These are phyloP conservation scores for Hyperoplus immaculatus DNA, from an alignment of 2,797 vertebrate species.

Conservation along the genomic window DNA sequence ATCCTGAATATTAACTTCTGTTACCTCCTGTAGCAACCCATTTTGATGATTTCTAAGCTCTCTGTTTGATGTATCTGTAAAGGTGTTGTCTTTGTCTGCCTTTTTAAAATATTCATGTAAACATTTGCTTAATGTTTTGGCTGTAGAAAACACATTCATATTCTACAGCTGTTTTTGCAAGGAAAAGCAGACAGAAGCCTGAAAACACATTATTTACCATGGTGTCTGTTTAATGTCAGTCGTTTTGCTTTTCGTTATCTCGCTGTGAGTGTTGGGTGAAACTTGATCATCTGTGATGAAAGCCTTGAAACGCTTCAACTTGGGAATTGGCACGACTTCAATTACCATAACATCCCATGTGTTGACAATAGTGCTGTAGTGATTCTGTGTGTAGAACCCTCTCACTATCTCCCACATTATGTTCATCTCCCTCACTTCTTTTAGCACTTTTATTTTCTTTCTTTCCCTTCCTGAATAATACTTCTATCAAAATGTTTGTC, in stretches of 20 bases:
- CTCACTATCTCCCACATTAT: not conserved
- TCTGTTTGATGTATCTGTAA: constrained; percentile 19
- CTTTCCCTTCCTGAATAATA: not conserved
- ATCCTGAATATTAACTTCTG: not conserved
- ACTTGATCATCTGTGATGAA: constrained; percentile 29
- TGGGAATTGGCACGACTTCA: constrained; percentile 2
- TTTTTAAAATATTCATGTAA: not conserved
- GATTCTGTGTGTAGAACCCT: not conserved
- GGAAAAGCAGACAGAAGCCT: not conserved
- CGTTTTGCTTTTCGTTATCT: not conserved
- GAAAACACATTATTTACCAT: not conserved
- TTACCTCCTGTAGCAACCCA: not conserved
- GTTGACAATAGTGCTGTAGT: constrained; percentile 18
- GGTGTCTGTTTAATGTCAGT: constrained; percentile 4
- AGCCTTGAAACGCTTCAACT: constrained; percentile 14
- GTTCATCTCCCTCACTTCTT: not conserved
- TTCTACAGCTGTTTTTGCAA: not conserved
- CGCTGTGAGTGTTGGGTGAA: not conserved
- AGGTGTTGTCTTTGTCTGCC: not conserved
- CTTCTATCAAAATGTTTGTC: constrained; percentile 50
- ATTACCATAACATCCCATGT: constrained; percentile 8
- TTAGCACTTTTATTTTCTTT: not conserved
- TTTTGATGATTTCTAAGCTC: not conserved
- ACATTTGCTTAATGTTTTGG: not conserved
- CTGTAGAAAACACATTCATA: not conserved